Evolutionary conservation across 2,888 invertebrate species (phyloP).

Genomic region (Oscheius onirici): DNA sequence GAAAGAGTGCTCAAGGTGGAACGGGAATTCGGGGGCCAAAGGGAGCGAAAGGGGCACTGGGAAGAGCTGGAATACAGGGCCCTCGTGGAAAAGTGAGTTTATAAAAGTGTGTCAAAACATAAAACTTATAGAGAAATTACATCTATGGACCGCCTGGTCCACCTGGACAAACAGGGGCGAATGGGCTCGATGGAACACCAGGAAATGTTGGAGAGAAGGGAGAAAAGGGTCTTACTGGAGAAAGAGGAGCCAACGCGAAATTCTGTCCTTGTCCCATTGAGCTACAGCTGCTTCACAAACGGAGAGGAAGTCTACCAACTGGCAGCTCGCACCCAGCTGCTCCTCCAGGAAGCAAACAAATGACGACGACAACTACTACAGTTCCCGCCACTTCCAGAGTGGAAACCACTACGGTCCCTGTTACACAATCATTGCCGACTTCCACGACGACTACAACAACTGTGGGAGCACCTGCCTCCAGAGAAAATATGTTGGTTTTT

Average conservation of each 20-base stretch:
- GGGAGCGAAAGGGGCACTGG: constrained; percentile 53
- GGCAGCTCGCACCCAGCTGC: constrained; percentile 19
- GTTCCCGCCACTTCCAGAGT: constrained; percentile 8
- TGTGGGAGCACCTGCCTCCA: not conserved
- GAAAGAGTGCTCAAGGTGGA: constrained; percentile 52
- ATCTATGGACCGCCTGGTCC: constrained; percentile 68
- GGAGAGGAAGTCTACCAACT: constrained; percentile 14
- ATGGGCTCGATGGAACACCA: constrained; percentile 67
- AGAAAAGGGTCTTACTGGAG: constrained; percentile 56
- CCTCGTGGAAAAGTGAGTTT: constrained; percentile 47
- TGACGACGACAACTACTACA: not conserved
- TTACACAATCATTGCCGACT: not conserved
- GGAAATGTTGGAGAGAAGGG: constrained; percentile 60
- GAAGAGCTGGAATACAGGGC: constrained; percentile 52
- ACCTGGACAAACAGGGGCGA: constrained; percentile 64
- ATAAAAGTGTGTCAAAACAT: not conserved
- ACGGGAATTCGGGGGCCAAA: constrained; percentile 52
- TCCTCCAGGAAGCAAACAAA: constrained; percentile 25
- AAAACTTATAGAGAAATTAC: constrained; percentile 55
- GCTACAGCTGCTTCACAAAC: constrained; percentile 39
- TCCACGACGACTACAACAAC: constrained; percentile 2
- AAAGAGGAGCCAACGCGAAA: constrained; percentile 66
- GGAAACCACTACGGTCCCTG: not conserved
- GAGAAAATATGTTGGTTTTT: not conserved
- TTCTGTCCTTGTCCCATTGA: constrained; percentile 69